Conservation (phyloP, 2,113 vertebrate genomes). For the Tapirus terrestris region DNA sequence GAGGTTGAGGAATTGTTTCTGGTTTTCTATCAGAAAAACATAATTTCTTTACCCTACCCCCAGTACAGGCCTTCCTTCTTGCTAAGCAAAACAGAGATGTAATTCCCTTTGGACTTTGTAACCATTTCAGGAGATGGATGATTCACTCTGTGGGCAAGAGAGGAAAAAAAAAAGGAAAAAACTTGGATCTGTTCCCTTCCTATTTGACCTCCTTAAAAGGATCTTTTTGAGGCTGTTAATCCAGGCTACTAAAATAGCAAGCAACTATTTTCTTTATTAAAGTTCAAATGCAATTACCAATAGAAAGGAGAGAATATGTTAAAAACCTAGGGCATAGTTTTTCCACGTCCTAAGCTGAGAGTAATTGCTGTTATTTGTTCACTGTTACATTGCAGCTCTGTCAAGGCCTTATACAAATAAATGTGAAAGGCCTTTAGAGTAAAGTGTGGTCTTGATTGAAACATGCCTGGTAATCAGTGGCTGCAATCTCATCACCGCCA, state of each 20-base stretch:
- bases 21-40: constrained; percentile 41
- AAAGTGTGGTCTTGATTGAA: constrained; percentile 68
- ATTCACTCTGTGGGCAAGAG: constrained; percentile 69
- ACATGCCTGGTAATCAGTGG: constrained; percentile 76
- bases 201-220: constrained; percentile 80
- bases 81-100: constrained; percentile 14
- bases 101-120: constrained; percentile 49
- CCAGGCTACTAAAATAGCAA: constrained; percentile 73
- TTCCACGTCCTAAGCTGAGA: neutral
- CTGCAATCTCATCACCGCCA: constrained; percentile 77
- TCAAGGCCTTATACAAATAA: constrained; percentile 82
- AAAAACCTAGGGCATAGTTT: neutral
- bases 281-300: constrained; percentile 59
- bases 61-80: neutral
- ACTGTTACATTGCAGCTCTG: constrained; percentile 68
- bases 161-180: neutral
- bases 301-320: neutral
- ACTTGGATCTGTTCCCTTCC: constrained; percentile 33
- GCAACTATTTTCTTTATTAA: constrained; percentile 63
- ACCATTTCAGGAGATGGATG: constrained; percentile 44
- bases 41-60: neutral
- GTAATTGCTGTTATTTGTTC: constrained; percentile 64
- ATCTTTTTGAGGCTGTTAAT: constrained; percentile 69
- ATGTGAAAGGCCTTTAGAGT: constrained; percentile 74
- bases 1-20: neutral